Evolutionary conservation across 2,888 invertebrate species (phyloP).

Genomic region (Endotricha flammealis): DNA sequence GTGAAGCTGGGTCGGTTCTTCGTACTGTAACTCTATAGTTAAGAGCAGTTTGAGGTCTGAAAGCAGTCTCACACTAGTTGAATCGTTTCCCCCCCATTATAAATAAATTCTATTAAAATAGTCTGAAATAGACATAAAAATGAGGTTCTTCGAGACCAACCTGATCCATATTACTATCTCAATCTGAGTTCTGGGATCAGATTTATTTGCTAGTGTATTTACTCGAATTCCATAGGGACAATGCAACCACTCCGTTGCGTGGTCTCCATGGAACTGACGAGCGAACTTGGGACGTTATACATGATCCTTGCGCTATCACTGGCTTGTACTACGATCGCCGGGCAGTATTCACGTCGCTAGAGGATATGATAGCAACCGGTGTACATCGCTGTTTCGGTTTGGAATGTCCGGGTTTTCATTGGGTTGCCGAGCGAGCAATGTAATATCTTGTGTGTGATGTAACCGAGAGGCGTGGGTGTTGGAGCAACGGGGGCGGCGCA

Average conservation of each 20-base stretch:
- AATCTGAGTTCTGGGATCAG: constrained; percentile 20
- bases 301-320: constrained; percentile 36
- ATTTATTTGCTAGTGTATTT: constrained; percentile 30
- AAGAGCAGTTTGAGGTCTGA: no score
- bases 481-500: constrained; percentile 10
- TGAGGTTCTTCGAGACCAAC: constrained; percentile 1
- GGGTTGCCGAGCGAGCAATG: constrained; percentile 11
- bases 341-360: constrained; percentile 10
- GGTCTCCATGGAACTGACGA: constrained; percentile 22
- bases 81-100: no score
- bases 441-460: constrained; percentile 6
- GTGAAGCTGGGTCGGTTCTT: no score
- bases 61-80: no score
- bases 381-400: constrained; percentile 24
- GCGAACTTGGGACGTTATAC: constrained; percentile 40
- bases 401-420: constrained; percentile 10
- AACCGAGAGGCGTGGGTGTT: constrained; percentile 17
- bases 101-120: no score
- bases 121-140: no score
- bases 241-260: no score
- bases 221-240: no score
- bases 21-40: no score
- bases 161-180: constrained; percentile 7
- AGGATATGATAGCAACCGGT: constrained; percentile 28
- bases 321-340: constrained; percentile 25